Base-by-base conservation (phyloP, 2,113 vertebrate species). In the Sylvia atricapilla region DNA sequence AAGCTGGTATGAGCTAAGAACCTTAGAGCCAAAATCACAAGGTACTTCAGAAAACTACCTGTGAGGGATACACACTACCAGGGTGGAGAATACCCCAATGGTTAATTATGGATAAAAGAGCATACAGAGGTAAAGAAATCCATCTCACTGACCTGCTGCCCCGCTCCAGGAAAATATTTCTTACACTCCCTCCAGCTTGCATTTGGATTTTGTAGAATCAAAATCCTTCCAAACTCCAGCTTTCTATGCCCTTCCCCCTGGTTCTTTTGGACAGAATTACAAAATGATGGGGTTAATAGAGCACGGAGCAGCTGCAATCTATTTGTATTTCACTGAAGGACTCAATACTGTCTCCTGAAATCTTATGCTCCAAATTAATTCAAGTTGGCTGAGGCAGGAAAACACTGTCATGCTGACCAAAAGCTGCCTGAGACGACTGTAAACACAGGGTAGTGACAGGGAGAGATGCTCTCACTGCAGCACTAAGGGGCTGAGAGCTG, bases 311-410 rank as follows among this genome's bases (percentile, higher is more conserved):
- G 90, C 84, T 92, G 89, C 62, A 89, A 81, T 72, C 73, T 67
- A 52, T 92, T 92, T 94, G 74, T 56, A 92, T 92, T 86, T 75
- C 81, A 60, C 64, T 72, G 66, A 89, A 91, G 64, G 84, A 35
- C 62, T 94, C 20, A 1, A 84, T 92, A 52, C 73, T 25, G 68
- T 52, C 91, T 94, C 76, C 80, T 75, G 84, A 77, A 97, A 84
- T 81, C 69, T 78, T 94, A 35, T 9, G 63, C 39, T 93, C 68
- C 56, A 60, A 81, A 89, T 87, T 68, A 93, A 93, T 64, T 95
- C 80, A 64, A 8, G 62, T 89, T 67, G 86, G 72, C 72, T 93
- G 0, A 0, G 50, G 72, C 76, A 94, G 90, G 72, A 77, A 86
- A 88, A 78, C 59, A n/a, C 33, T 66, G 85, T 55, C 90, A n/a